Evolutionary conservation across 2,797 vertebrate species (phyloP).

Genomic region (Sciurus vulgaris): DNA sequence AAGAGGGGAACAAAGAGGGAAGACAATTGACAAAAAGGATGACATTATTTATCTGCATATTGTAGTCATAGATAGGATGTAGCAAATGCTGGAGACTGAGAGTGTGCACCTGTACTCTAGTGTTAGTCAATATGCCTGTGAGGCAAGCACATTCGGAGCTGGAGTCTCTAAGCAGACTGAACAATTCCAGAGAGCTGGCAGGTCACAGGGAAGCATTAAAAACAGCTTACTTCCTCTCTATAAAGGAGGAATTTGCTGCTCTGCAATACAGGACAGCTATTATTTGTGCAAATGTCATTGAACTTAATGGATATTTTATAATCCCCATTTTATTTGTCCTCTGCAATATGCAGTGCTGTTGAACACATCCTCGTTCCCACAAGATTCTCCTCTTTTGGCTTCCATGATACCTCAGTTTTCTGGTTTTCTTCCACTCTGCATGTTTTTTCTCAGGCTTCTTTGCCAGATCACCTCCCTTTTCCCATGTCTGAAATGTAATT

Average conservation of each 20-base stretch:
- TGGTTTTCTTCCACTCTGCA: background rate
- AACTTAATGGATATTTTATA: constrained; percentile 47
- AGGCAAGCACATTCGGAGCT: background rate
- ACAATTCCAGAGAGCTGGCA: background rate
- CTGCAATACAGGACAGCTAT: background rate
- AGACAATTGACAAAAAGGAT: background rate
- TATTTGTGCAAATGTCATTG: constrained; percentile 36
- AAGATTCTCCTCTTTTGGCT: background rate
- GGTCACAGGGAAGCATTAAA: background rate
- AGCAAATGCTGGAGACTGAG: background rate
- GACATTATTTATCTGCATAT: background rate
- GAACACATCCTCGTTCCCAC: background rate
- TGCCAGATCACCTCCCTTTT: background rate
- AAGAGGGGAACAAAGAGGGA: background rate
- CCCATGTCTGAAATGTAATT: background rate
- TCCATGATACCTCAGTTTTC: background rate
- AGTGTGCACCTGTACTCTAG: background rate
- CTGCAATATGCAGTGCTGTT: background rate
- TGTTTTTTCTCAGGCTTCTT: background rate
- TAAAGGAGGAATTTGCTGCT: background rate
- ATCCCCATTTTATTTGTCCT: constrained; percentile 56
- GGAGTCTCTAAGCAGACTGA: background rate
- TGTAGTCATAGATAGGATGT: background rate
- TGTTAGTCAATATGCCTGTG: no score
- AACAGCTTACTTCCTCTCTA: constrained; percentile 5